Evolutionary conservation across 2,797 vertebrate genomes (phyloP), one percentile per base, ranked within the genome.

Genomic region (Cryptoprocta ferox): DNA sequence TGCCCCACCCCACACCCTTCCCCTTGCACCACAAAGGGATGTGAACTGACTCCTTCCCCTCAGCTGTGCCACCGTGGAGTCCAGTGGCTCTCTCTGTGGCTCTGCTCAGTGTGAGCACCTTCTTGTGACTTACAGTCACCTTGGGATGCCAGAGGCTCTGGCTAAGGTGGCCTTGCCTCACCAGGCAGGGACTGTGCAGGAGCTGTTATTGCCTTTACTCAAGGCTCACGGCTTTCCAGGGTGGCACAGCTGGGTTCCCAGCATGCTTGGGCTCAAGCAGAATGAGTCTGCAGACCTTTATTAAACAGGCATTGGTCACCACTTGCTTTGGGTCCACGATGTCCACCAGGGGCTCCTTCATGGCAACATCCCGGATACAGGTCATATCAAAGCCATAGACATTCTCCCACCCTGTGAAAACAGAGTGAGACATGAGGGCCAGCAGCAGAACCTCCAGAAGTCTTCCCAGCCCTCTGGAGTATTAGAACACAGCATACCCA

Each of bases 301-400:
- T 99, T 98, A 99, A 99, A 98, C 99, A 99, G 98, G 99, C 98
- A 89, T 99, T 99, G 98, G 99, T 99, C 99, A 99, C 99, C 99
- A 99, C 99, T 99, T 99, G 99, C 98, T 99, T 99, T 91, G 99
- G 98, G 97, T 99, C 99, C 98, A 99, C 99, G 15, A 99, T 99
- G 97, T 99, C 99, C 98, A 99, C 99, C 98, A 99, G 98, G 0
- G 99, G 99, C 94, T 99, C 99, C 99, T 99, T 99, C 99, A 99
- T 99, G 97, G 99, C 99, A 95, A 99, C 99, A 3, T 99, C 99
- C 56, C 99, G 99, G 98, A 99, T 99, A 94, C 99, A 99, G 96
- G 99, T 99, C 99, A 99, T 99, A 99, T 99, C 99, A 98, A 99
- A 99, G 96, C 99, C 99, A 37, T 99, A 99, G 86, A 99, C 99